These are phyloP conservation scores for Cheiracanthium punctorium DNA, from an alignment of 2,888 invertebrate genomes.

Conservation along the genomic window DNA sequence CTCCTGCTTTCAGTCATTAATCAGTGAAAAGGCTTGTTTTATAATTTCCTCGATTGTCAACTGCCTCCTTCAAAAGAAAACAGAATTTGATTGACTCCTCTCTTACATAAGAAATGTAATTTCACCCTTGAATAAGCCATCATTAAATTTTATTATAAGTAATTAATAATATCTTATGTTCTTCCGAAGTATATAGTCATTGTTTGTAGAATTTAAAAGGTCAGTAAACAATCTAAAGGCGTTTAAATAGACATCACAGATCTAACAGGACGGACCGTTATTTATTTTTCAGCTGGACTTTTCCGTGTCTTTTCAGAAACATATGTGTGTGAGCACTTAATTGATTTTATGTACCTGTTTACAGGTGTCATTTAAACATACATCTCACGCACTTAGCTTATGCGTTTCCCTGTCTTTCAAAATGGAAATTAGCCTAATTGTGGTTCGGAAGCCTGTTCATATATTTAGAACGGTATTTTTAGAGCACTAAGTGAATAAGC, in stretches of 20 bases:
- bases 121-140: no score
- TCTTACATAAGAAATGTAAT: no score
- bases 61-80: no score
- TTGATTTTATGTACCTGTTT: constrained; percentile 1
- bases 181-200: not conserved
- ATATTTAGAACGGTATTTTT: no score
- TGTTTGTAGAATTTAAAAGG: not conserved
- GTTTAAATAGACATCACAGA: not conserved
- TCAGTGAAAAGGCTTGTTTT: no score
- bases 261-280: not conserved
- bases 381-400: not conserved
- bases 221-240: not conserved
- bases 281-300: not conserved
- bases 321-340: not conserved
- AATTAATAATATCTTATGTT: no score
- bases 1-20: no score
- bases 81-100: no score
- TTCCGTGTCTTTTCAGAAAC: not conserved
- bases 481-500: no score
- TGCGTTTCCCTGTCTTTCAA: not conserved
- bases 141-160: no score
- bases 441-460: not conserved
- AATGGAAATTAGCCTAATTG: not conserved
- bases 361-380: not conserved
- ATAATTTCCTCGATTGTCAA: no score